phyloP scores from a whole-genome alignment of 2,113 vertebrate species.

The Urocolius indicus region DNA sequence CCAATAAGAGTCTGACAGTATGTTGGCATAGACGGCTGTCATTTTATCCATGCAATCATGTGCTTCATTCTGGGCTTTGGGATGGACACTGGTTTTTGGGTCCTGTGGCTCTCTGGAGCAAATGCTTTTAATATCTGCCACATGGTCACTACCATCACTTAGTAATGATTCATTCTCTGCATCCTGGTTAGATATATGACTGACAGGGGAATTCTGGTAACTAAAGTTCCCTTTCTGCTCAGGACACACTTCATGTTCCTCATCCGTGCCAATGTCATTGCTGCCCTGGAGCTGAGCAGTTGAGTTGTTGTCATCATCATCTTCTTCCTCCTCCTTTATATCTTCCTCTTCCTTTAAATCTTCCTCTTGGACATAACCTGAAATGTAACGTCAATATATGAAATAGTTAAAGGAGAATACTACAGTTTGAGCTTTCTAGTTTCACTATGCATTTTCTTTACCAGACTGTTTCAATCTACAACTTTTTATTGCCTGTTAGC shows the following conservation, averaged over 20 bases:
- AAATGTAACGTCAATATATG: conserved; percentile 67
- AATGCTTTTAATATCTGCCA: conserved; percentile 90
- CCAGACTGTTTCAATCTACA: neutral
- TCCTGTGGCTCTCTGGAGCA: conserved; percentile 83
- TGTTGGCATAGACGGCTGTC: conserved; percentile 97
- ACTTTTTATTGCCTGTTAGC: neutral
- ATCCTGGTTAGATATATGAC: conserved; percentile 94
- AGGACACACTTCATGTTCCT: conserved; percentile 88
- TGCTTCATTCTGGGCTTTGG: conserved; percentile 85
- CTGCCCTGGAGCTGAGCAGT: conserved; percentile 87
- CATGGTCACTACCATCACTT: conserved; percentile 92
- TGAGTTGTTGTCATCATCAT: conserved; percentile 86
- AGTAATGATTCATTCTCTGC: conserved; percentile 91
- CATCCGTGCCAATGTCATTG: conserved; percentile 88
- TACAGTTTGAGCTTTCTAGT: neutral
- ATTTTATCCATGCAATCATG: conserved; percentile 95
- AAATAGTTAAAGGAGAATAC: neutral
- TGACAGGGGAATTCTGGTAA: conserved; percentile 95
- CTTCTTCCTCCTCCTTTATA: conserved; percentile 87
- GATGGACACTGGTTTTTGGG: conserved; percentile 74
- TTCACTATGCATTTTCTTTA: neutral
- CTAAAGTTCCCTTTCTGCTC: conserved; percentile 93
- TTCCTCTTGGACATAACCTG: conserved; percentile 95
- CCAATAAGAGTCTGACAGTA: conserved; percentile 98
- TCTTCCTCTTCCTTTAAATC: conserved; percentile 85